Base-by-base conservation (phyloP, 1,140 invertebrate genomes). In the Drosophila bocki region DNA sequence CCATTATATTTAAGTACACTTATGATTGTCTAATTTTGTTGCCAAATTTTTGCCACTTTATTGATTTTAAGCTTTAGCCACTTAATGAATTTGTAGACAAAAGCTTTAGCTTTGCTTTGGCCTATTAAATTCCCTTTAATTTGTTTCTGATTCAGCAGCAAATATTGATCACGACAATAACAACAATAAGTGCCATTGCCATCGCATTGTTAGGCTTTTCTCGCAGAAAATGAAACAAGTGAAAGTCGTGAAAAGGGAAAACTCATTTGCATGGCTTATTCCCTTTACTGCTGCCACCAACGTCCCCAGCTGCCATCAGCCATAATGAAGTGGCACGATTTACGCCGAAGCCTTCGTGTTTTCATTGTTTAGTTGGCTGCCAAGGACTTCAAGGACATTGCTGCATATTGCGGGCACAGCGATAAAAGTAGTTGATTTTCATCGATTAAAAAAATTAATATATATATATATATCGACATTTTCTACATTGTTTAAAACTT, bases 251-350 rank as follows among this genome's bases (percentile, higher is more conserved):
- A 41, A 64, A 57, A 77, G 62, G 48, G 56, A 76, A 68, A 78
- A 78, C 65, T 70, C 58, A 78, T 78, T 78, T 71, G 35, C 53
- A 57, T 59, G 51, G 67, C 56, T 77, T 77, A 65, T 60, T 67
- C 56, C 54, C 64, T 48, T 60, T 48, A 45, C 61, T 15, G 45
- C 22, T 57, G 72, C 26, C 56, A 33, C 11, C 32, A 15, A 37
- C 64, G 70, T 53, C 11, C 50, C 17, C 47, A 50, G 39, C 45
- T 65, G 47, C 60, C 54, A 47, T 35, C 41, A 37, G 42, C 39
- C 42, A 56, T 71, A 71, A 78, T 78, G 65, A 78, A 78, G 75
- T 78, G 76, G 76, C 76, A 78, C 75, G 76, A 78, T 71, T 78
- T 78, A 44, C 53, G 51, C 45, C 67, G 56, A 50, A 62, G 75